A percentile compares a stretch with the other conserved stretches of the same genome.
phyloP scores from a whole-genome alignment of 2,888 invertebrate species.

The Laothoe populi region DNA sequence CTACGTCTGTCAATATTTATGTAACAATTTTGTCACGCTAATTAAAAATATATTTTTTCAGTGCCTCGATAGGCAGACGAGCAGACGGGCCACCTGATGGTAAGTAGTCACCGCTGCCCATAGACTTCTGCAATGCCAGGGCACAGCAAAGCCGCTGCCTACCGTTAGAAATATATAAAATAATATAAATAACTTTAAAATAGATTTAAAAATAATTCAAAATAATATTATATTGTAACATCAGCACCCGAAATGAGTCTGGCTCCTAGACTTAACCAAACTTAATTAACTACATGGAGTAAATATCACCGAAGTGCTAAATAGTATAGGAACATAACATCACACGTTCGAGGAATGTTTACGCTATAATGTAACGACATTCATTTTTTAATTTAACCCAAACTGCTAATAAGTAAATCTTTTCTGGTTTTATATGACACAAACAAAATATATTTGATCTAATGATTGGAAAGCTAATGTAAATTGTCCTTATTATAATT shows the following conservation, averaged over 20 bases:
- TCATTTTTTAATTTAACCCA: conserved; percentile 32
- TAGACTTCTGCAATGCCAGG: too few relatives aligned
- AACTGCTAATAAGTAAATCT: conserved; percentile 33
- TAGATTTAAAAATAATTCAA: too few relatives aligned
- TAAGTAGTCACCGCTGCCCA: too few relatives aligned
- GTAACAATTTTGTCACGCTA: too few relatives aligned
- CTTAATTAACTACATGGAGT: conserved; percentile 34
- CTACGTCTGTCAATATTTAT: too few relatives aligned
- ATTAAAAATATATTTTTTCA: too few relatives aligned
- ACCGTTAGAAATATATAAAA: too few relatives aligned
- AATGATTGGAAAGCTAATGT: background rate
- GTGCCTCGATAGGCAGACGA: too few relatives aligned
- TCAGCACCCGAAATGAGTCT: background rate
- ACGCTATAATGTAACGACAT: conserved; percentile 33
- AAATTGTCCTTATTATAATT: background rate
- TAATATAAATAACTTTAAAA: too few relatives aligned
- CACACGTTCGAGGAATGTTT: conserved; percentile 32
- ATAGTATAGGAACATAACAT: conserved; percentile 27
- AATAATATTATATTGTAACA: too few relatives aligned
- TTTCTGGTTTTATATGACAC: conserved; percentile 27
- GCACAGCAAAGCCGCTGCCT: too few relatives aligned
- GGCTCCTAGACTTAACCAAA: conserved; percentile 32
- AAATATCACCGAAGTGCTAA: conserved; percentile 39
- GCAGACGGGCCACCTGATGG: too few relatives aligned
- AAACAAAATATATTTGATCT: background rate